A percentile compares a stretch with the other conserved stretches of the same genome.
Conservation (phyloP, 2,113 vertebrate species). For the Paradoxurus hermaphroditus region DNA sequence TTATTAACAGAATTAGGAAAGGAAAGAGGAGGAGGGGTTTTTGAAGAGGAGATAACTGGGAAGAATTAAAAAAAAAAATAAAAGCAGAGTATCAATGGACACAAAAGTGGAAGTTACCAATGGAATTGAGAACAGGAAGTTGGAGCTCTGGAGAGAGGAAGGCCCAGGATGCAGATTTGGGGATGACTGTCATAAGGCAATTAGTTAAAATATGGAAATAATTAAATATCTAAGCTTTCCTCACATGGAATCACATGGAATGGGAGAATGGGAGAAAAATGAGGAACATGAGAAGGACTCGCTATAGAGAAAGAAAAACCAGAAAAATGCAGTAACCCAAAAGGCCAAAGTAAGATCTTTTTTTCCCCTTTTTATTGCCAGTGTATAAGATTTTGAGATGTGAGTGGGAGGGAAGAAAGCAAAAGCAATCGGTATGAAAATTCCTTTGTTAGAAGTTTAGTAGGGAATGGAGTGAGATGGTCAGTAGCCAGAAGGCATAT, state of each 20-base stretch:
- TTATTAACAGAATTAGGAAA: background rate
- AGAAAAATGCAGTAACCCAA: background rate
- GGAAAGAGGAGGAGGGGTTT: background rate
- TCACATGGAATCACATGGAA: background rate
- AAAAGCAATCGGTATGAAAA: background rate
- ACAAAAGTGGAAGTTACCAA: background rate
- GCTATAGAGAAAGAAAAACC: background rate
- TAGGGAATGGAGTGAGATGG: background rate
- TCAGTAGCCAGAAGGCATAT: background rate
- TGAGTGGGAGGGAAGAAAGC: background rate
- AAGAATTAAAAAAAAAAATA: background rate
- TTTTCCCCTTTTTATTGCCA: background rate
- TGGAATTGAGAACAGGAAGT: background rate
- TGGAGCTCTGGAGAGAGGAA: background rate
- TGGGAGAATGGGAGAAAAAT: background rate
- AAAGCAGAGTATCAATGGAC: background rate
- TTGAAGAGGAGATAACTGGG: background rate
- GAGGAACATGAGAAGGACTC: background rate
- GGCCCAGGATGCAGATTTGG: background rate
- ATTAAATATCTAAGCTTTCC: background rate
- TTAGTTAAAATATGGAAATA: background rate
- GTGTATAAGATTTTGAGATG: background rate
- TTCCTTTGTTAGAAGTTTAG: background rate
- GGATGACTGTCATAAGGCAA: background rate
- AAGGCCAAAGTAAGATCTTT: background rate